Conservation (phyloP, 1,140 invertebrate species). For the Temnothorax nylanderi region DNA sequence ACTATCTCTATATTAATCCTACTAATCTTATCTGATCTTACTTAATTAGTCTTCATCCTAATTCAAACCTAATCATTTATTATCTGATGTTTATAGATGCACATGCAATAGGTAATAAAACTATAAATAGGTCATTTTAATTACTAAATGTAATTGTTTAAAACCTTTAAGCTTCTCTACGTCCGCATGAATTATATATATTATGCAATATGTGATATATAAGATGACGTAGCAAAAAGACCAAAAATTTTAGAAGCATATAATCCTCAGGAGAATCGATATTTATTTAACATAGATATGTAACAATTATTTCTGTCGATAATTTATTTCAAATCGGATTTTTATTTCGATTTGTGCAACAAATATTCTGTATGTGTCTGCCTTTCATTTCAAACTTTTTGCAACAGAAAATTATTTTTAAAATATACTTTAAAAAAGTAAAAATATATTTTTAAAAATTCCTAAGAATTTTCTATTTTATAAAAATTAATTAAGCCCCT, state of each 20-base stretch:
- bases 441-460: not conserved
- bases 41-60: not conserved
- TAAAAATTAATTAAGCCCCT: not conserved
- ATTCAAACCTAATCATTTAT: not conserved
- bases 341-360: not conserved
- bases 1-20: too few species aligned
- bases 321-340: not conserved
- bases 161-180: not conserved
- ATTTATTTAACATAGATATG: not conserved
- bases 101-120: not conserved
- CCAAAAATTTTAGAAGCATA: not conserved
- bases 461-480: not conserved
- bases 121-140: not conserved
- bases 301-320: not conserved
- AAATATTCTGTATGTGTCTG: not conserved
- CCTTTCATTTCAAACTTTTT: not conserved
- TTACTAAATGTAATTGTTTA: not conserved
- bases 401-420: not conserved
- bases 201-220: not conserved
- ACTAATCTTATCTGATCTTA: too few species aligned
- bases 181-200: not conserved
- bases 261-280: not conserved
- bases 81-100: not conserved
- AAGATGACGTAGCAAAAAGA: not conserved
- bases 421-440: not conserved